Evolutionary conservation across 2,888 invertebrate genomes (phyloP), one percentile per base, ranked within the genome.

Genomic region (Lasius platythorax): DNA sequence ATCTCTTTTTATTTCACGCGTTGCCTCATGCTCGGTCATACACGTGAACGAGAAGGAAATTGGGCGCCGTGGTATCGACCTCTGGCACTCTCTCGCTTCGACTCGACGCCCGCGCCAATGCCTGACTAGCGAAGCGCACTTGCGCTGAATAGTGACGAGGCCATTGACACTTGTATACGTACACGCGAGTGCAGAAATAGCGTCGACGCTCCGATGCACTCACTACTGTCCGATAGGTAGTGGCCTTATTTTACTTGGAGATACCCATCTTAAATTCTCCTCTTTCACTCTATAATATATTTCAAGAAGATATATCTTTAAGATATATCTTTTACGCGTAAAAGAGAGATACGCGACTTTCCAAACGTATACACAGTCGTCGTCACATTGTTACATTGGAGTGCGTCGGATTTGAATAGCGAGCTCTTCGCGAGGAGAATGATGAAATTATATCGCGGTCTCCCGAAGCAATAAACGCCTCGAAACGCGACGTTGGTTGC

Each of bases 81-180:
- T 92, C 92, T 89, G 88, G 87, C 91, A 91, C 91, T 91, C 89
- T 86, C 87, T 89, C 89, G 89, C 83, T 86, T 86, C 50, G 63
- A 63, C 73, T 81, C 91, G 91, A 90, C 91, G 90, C 89, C 90
- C 91, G 90, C 92, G 89, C 89, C 89, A 88, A 87, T 87, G 84
- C 85, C 83, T 87, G 90, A 90, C 88, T 90, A 87, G 46, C 85
- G 72, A 73, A 88, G 89, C 92, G 92, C 92, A 93, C 93, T 93
- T 93, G 94, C 92, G 92, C 93, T 93, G 93, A 94, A 94, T 93
- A 93, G 92, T 93, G 92, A 93, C 89, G 92, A 94, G 94, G 94
- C 92, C 94, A 92, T 94, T 94, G 94, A 94, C 94, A 93, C 91
- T 85, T 89, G 67, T 85, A 79, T 85, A 46, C 56, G 67, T 61